Percentiles rank a stretch among this genome's conserved stretches.
These are phyloP conservation scores for Coenonympha glycerion DNA, from an alignment of 2,888 invertebrate species.

Conservation along the genomic window DNA sequence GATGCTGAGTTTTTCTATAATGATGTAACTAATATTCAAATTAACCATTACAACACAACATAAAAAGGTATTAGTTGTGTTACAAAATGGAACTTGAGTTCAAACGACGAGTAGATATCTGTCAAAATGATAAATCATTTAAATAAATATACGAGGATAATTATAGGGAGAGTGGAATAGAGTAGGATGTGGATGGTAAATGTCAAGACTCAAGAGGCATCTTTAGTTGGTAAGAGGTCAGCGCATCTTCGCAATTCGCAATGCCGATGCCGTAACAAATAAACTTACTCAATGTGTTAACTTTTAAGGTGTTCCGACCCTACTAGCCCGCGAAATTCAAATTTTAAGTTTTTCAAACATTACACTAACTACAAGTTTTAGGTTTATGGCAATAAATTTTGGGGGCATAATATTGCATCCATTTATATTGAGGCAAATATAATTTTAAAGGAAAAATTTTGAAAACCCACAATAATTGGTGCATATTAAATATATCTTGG, in stretches of 20 bases:
- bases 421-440: too few relatives aligned
- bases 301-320: background rate
- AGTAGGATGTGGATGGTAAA: conserved; percentile 27
- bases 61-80: too few relatives aligned
- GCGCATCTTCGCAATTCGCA: conserved; percentile 33
- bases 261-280: conserved; percentile 33
- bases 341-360: too few relatives aligned
- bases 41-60: background rate
- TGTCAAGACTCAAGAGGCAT: conserved; percentile 34
- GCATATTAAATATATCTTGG: too few relatives aligned
- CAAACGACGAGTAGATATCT: conserved; percentile 24
- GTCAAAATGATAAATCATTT: conserved; percentile 31
- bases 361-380: too few relatives aligned
- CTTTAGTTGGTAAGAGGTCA: conserved; percentile 30
- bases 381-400: too few relatives aligned
- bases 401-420: too few relatives aligned
- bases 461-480: too few relatives aligned
- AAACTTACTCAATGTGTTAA: conserved; percentile 8
- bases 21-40: background rate
- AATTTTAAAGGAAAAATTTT: too few relatives aligned
- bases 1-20: background rate
- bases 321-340: too few relatives aligned
- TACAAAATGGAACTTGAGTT: conserved; percentile 5
- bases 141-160: conserved; percentile 29
- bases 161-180: conserved; percentile 26